Percentiles rank a stretch among this genome's conserved stretches.
These are phyloP conservation scores for Dolichomitus sp. DNA, from an alignment of 2,888 invertebrate species.

Conservation along the genomic window DNA sequence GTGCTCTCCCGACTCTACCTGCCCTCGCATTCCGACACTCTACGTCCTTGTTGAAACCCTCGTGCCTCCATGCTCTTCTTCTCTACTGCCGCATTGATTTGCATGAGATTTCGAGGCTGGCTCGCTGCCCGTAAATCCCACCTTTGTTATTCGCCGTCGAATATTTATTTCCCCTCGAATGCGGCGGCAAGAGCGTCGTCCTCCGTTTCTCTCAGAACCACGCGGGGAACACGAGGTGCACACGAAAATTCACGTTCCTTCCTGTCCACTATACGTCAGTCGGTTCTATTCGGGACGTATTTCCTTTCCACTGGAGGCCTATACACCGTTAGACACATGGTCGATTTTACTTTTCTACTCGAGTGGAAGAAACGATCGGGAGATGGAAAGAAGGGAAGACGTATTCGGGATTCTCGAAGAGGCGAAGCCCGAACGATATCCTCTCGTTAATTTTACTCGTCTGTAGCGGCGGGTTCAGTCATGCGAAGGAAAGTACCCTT, in stretches of 20 bases:
- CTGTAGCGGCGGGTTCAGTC: constrained; percentile 20
- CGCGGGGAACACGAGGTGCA: constrained; percentile 20
- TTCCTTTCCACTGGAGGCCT: constrained; percentile 14
- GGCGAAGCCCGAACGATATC: constrained; percentile 5
- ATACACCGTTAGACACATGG: constrained; percentile 22
- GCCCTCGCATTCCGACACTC: constrained; percentile 43
- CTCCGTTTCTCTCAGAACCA: constrained; percentile 43
- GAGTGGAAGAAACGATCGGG: constrained; percentile 54
- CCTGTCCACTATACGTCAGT: constrained; percentile 53
- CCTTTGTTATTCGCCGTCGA: constrained; percentile 67
- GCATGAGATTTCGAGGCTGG: constrained; percentile 81
- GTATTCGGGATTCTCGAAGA: constrained; percentile 20
- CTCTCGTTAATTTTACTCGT: constrained; percentile 40
- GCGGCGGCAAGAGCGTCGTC: constrained; percentile 40
- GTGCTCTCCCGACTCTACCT: constrained; percentile 41
- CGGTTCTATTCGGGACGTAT: constrained; percentile 37
- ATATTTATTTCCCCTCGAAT: constrained; percentile 70
- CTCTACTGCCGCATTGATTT: constrained; percentile 80
- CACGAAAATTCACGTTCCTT: constrained; percentile 58
- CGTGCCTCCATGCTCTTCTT: constrained; percentile 47
- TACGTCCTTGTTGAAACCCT: constrained; percentile 51
- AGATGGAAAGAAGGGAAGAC: neutral
- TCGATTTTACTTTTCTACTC: constrained; percentile 53
- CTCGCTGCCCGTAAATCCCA: constrained; percentile 80
- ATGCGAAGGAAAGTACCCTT: constrained; percentile 11